phyloP scores from a whole-genome alignment of 64 coral and sea anemone genomes.

The Pocillopora damicornis region DNA sequence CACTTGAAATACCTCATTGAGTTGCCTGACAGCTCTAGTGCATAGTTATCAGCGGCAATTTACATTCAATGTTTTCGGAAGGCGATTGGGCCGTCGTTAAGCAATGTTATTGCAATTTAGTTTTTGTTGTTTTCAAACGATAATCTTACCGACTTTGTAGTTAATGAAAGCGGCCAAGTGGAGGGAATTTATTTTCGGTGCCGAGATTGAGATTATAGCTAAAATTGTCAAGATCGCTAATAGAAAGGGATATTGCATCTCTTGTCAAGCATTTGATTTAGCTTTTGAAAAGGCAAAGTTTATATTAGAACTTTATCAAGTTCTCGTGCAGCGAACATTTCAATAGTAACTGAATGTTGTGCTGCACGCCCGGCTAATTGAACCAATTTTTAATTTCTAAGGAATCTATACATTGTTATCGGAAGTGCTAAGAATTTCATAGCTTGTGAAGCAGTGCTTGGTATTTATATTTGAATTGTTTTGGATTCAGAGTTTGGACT shows the following conservation, averaged over 20 bases:
- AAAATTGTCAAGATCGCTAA: constrained; percentile 44
- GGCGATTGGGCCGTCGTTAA: constrained; percentile 54
- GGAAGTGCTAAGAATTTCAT: constrained; percentile 54
- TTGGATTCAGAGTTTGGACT: neutral
- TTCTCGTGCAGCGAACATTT: constrained; percentile 49
- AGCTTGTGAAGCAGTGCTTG: constrained; percentile 34
- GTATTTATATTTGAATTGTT: constrained; percentile 17
- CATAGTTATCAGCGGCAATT: constrained; percentile 55
- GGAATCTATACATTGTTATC: constrained; percentile 46
- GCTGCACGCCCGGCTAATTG: constrained; percentile 43
- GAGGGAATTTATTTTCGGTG: constrained; percentile 34
- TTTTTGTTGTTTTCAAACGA: constrained; percentile 53
- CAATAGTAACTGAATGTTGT: constrained; percentile 44
- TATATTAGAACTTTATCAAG: constrained; percentile 59
- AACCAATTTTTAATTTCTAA: constrained; percentile 65
- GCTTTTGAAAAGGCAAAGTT: constrained; percentile 64
- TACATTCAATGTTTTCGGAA: constrained; percentile 55
- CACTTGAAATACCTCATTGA: constrained; percentile 65
- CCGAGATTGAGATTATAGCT: constrained; percentile 28
- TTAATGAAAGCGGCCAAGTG: constrained; percentile 35
- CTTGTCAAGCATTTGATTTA: constrained; percentile 60
- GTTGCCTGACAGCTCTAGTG: constrained; percentile 38
- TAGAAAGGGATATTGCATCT: constrained; percentile 48
- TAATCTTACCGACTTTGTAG: constrained; percentile 46
- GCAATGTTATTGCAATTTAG: constrained; percentile 68